Conservation (phyloP, 2,797 vertebrate genomes). For the Silurus aristotelis region DNA sequence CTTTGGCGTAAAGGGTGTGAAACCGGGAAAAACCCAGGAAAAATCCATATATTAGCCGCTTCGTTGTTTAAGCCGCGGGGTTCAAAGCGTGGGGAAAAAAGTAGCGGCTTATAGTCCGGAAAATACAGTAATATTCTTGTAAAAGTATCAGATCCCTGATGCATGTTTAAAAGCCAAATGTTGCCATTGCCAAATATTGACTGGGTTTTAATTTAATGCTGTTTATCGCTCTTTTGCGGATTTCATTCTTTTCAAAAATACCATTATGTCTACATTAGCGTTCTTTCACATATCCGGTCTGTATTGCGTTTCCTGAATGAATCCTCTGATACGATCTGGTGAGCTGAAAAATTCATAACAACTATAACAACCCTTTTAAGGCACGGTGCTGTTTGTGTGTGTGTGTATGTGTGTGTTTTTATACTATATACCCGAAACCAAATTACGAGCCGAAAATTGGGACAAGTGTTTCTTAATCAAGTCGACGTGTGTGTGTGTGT, state of each 20-base stretch:
- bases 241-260: not conserved
- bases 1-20: no score
- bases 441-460: conserved; percentile 43
- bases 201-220: not conserved
- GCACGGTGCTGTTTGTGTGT: conserved; percentile 1
- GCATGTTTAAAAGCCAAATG: not conserved
- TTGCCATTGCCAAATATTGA: not conserved
- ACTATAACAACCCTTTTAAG: not conserved
- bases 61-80: no score
- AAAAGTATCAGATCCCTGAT: not conserved
- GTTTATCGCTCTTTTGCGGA: not conserved
- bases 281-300: not conserved
- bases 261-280: not conserved
- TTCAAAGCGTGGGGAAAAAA: not conserved
- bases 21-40: no score
- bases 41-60: no score
- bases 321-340: no score
- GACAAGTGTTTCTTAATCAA: conserved; percentile 37
- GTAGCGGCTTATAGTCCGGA: not conserved
- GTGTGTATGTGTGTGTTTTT: not conserved
- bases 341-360: not conserved
- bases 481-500: conserved; percentile 21
- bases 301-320: no score
- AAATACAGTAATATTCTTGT: not conserved
- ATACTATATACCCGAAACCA: not conserved